phyloP scores from a whole-genome alignment of 1,140 invertebrate genomes.

The Galleria mellonella region DNA sequence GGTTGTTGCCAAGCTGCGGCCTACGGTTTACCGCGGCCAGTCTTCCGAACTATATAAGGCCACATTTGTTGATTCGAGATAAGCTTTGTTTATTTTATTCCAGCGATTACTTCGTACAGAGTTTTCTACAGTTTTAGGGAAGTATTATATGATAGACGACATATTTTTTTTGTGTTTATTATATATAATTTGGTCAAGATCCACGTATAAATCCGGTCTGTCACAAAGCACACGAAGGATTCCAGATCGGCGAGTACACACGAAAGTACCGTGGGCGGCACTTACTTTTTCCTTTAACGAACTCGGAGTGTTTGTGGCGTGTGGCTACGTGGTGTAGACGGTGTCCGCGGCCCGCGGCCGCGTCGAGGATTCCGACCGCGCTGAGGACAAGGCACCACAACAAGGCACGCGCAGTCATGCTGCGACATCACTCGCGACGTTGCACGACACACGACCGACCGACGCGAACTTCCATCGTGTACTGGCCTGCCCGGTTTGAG shows the following conservation, averaged over 20 bases:
- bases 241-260: slow-evolving; percentile 2
- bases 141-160: slow-evolving; percentile 13
- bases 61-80: slow-evolving; percentile 45
- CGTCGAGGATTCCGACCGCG: slow-evolving; percentile 23
- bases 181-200: slow-evolving; percentile 12
- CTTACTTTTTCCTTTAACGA: slow-evolving; percentile 72
- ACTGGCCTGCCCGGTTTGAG: slow-evolving; percentile 52
- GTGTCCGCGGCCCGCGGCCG: slow-evolving; percentile 38
- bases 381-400: slow-evolving; percentile 49
- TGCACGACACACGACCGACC: slow-evolving; percentile 46
- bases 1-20: slow-evolving; percentile 1
- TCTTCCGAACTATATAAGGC: slow-evolving; percentile 38
- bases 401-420: slow-evolving; percentile 54
- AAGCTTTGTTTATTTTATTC: slow-evolving; percentile 56
- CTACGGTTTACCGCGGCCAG: slow-evolving; percentile 13
- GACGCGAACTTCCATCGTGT: slow-evolving; percentile 56
- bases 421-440: slow-evolving; percentile 63
- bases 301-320: slow-evolving; percentile 63
- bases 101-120: slow-evolving; percentile 28
- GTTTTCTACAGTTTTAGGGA: slow-evolving; percentile 20
- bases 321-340: slow-evolving; percentile 40
- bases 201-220: slow-evolving; percentile 7
- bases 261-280: slow-evolving; percentile 25
- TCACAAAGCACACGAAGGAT: slow-evolving; percentile 8
- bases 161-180: slow-evolving; percentile 1